Evolutionary conservation across 1,140 invertebrate species (phyloP).

Genomic region (Macrosteles quadrilineatus): DNA sequence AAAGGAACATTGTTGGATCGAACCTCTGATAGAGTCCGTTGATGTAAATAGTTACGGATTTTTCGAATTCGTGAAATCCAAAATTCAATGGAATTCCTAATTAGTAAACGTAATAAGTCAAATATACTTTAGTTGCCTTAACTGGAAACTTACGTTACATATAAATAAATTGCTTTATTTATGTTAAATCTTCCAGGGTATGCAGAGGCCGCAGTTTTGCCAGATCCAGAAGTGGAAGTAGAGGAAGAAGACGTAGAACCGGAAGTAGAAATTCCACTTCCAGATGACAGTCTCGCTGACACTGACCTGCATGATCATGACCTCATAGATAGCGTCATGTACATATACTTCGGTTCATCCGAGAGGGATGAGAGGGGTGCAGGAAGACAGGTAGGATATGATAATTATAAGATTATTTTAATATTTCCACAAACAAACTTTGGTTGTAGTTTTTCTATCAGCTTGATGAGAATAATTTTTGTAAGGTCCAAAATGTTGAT

Average conservation of each 20-base stretch:
- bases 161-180: too few species aligned
- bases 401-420: constrained; percentile 43
- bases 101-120: too few species aligned
- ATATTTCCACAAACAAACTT: neutral
- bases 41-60: too few species aligned
- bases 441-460: too few species aligned
- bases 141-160: too few species aligned
- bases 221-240: constrained; percentile 21
- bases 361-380: constrained; percentile 45
- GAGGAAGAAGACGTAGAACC: constrained; percentile 26
- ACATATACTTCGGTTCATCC: constrained; percentile 58
- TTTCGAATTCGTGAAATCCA: too few species aligned
- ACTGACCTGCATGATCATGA: constrained; percentile 54
- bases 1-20: too few species aligned
- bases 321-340: constrained; percentile 60
- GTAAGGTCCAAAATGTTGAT: too few species aligned
- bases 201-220: constrained; percentile 20
- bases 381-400: constrained; percentile 46
- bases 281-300: constrained; percentile 42
- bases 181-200: constrained; percentile 1
- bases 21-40: too few species aligned
- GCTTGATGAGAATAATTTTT: too few species aligned
- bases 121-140: too few species aligned
- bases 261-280: constrained; percentile 31
- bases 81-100: too few species aligned